Conservation (phyloP, 1,140 invertebrate species). For the Pseudomyrmex pallidus region DNA sequence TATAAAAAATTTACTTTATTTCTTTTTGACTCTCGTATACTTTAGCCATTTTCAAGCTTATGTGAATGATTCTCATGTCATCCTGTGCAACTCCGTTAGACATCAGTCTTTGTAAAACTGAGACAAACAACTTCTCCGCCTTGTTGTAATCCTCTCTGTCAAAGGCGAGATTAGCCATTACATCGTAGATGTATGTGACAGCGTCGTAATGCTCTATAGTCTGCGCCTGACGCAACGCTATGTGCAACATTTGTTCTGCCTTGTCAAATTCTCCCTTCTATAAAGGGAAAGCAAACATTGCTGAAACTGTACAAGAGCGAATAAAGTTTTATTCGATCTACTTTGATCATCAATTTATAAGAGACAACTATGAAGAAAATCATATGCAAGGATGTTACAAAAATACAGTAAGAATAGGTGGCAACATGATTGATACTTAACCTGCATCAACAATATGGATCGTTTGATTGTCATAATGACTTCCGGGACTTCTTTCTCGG, state of each 20-base stretch:
- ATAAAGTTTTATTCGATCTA: conserved; percentile 12
- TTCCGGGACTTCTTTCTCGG: conserved; percentile 87
- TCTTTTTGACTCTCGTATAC: conserved; percentile 88
- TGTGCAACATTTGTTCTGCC: conserved; percentile 93
- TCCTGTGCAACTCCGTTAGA: conserved; percentile 88
- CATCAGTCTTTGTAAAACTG: conserved; percentile 92
- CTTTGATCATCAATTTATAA: neutral
- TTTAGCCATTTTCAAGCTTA: conserved; percentile 92
- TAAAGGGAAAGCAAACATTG: conserved; percentile 69
- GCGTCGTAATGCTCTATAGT: conserved; percentile 90
- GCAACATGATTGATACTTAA: conserved; percentile 62
- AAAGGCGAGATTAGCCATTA: conserved; percentile 96
- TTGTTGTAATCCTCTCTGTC: conserved; percentile 91
- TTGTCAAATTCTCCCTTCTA: conserved; percentile 91
- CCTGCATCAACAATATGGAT: conserved; percentile 88
- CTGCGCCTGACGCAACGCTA: conserved; percentile 93
- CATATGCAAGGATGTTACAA: neutral
- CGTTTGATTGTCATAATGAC: conserved; percentile 91
- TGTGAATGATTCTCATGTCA: conserved; percentile 91
- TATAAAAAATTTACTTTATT: conserved; percentile 80
- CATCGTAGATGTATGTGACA: conserved; percentile 94
- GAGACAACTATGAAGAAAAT: too few relatives aligned
- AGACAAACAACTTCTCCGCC: conserved; percentile 93
- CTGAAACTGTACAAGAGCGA: conserved; percentile 40
- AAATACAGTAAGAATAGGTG: conserved; percentile 12